These are phyloP conservation scores for Coleophora flavipennella DNA, from an alignment of 2,888 invertebrate species.

Conservation along the genomic window DNA sequence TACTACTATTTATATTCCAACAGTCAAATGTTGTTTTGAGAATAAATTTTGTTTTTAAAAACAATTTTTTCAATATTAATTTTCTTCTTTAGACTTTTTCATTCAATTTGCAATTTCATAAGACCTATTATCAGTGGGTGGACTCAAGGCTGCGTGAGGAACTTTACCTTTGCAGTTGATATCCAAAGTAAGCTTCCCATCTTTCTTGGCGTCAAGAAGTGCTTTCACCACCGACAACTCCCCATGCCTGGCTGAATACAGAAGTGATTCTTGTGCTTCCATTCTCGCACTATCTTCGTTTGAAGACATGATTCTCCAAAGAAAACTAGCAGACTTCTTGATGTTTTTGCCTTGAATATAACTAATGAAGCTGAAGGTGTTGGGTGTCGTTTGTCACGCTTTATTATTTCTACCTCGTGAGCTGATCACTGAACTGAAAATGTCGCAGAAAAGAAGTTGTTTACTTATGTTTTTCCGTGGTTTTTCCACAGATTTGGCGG, in stretches of 20 bases:
- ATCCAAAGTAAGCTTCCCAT: constrained; percentile 69
- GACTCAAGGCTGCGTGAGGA: no score
- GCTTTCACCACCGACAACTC: constrained; percentile 69
- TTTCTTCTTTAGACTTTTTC: no score
- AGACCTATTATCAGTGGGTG: no score
- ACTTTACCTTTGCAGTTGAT: constrained; percentile 76
- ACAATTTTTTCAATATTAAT: no score
- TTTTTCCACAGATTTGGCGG: no score
- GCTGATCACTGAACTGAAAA: constrained; percentile 8
- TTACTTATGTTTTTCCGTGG: constrained; percentile 7
- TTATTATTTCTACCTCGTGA: constrained; percentile 6
- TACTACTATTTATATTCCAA: no score
- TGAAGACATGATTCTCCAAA: constrained; percentile 26
- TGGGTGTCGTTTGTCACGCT: constrained; percentile 10
- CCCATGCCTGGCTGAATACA: constrained; percentile 76
- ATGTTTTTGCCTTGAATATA: background rate
- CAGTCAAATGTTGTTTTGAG: no score
- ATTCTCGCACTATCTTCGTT: constrained; percentile 30
- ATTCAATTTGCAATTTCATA: no score
- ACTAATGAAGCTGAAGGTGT: constrained; percentile 3
- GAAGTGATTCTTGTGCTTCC: constrained; percentile 71
- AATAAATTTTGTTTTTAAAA: no score
- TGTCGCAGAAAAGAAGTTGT: constrained; percentile 5
- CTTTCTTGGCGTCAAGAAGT: constrained; percentile 59
- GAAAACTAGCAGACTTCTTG: background rate